Percentiles rank a stretch among this genome's conserved stretches.
These are phyloP conservation scores for Aspidapion aeneum DNA, from an alignment of 2,888 invertebrate genomes.

Conservation along the genomic window DNA sequence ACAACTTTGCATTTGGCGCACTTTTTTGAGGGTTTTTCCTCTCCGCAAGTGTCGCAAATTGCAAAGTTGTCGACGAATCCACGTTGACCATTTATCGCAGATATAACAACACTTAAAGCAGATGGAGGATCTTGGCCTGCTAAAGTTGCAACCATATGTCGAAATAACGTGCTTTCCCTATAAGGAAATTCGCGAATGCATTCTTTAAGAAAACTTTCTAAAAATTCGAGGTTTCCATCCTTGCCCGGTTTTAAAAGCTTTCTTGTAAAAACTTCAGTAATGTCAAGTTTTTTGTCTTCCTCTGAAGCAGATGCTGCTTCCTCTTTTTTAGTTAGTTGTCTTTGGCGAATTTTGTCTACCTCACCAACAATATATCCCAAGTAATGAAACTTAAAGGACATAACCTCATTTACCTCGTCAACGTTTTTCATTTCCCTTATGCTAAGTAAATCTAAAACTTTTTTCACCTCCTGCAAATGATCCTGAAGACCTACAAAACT, in stretches of 20 bases:
- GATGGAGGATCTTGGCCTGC: slow-evolving; percentile 70
- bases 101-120: slow-evolving; percentile 68
- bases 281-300: slow-evolving; percentile 60
- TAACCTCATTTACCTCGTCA: slow-evolving; percentile 82
- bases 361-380: slow-evolving; percentile 71
- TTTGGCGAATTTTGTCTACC: slow-evolving; percentile 65
- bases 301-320: slow-evolving; percentile 32
- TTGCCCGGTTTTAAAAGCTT: slow-evolving; percentile 74
- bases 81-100: slow-evolving; percentile 85
- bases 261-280: slow-evolving; percentile 71
- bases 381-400: slow-evolving; percentile 88
- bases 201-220: slow-evolving; percentile 77
- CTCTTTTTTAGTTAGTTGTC: slow-evolving; percentile 51
- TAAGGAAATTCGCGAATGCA: slow-evolving; percentile 88
- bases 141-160: slow-evolving; percentile 77
- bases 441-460: slow-evolving; percentile 78
- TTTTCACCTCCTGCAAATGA: slow-evolving; percentile 69
- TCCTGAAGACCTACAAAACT: slow-evolving; percentile 67
- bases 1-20: slow-evolving; percentile 93
- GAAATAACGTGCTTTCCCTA: slow-evolving; percentile 84
- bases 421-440: slow-evolving; percentile 84
- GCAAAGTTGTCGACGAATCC: slow-evolving; percentile 68
- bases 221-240: slow-evolving; percentile 58
- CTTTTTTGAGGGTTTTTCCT: slow-evolving; percentile 86
- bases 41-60: slow-evolving; percentile 82